Evolutionary conservation across 1,140 invertebrate species (phyloP).

Genomic region (Lepidurus couesii): DNA sequence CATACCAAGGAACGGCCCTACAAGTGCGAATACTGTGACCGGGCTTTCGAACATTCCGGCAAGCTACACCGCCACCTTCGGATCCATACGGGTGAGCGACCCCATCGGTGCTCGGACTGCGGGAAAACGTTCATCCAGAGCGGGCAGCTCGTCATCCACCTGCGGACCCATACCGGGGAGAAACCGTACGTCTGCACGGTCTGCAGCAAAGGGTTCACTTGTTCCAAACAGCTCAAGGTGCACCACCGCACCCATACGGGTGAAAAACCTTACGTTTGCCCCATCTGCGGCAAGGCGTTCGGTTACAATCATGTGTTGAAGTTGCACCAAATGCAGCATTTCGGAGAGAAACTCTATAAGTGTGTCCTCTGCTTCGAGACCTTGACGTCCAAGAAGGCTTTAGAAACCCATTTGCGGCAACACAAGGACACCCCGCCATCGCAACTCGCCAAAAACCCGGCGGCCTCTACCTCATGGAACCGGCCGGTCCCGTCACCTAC

Average conservation of each 20-base stretch:
- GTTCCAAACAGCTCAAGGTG: conserved; percentile 83
- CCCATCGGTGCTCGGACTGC: conserved; percentile 75
- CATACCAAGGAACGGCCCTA: conserved; percentile 79
- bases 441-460: neutral
- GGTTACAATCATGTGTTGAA: conserved; percentile 84
- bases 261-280: conserved; percentile 66
- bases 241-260: conserved; percentile 76
- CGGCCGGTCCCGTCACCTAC: neutral
- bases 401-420: conserved; percentile 84
- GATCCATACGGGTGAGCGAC: conserved; percentile 78
- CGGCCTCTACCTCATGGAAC: conserved; percentile 2
- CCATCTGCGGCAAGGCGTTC: conserved; percentile 74
- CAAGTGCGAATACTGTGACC: conserved; percentile 80
- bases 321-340: conserved; percentile 82
- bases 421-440: conserved; percentile 56
- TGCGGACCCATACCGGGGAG: conserved; percentile 77
- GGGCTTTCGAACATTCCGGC: conserved; percentile 87
- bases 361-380: conserved; percentile 83
- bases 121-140: conserved; percentile 83
- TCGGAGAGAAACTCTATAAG: conserved; percentile 84
- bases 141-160: conserved; percentile 64
- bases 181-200: conserved; percentile 83
- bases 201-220: conserved; percentile 64
- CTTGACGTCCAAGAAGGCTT: conserved; percentile 79
- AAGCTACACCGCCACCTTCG: conserved; percentile 80